Base-by-base conservation (phyloP, 2,797 vertebrate species). In the Rhabdomys pumilio region DNA sequence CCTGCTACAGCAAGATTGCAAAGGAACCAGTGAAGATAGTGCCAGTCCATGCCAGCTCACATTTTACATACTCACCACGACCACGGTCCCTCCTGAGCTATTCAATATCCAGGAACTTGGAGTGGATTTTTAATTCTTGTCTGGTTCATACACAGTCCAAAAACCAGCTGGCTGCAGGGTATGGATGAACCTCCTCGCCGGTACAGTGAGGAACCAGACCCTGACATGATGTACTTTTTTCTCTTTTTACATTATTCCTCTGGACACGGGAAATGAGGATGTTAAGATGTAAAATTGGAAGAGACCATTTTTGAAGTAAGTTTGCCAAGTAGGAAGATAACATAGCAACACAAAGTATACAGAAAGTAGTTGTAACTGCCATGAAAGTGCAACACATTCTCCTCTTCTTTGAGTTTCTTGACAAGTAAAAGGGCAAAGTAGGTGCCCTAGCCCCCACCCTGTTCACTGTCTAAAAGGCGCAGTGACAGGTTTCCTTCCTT, bases 101-200 rank as follows among this genome's bases (percentile, higher is more conserved):
- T 0, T 38, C 20, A 20, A 13, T 8, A 17, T 31, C 59, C 4
- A 4, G 14, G 38, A 12, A 26, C 29, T 17, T 77, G 4, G 6
- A 29, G 31, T 53, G 0, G 12, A 0, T 20, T 55, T 93, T 87
- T 19, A 9, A 19, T 83, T 44, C 17, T 3, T 0, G 0, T 20
- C 29, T 53, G 72, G 26, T 67, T 92, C 65, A 41, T 22, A 0
- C 76, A 69, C 5, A 19, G 34, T 20, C 26, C 13, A 2, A 72
- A 14, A 6, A 14, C 29, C 13, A 0, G 0, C 24, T 13, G 1
- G 15, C 34, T 34, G 4, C 63, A 72, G 29, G 17, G 22, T 44
- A 38, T 31, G 34, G 14, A 24, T 84, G 65, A 93, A 29, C 24
- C 41, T 20, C 13, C 38, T 47, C 0, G 67, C 44, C 26, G 26